phyloP scores from a whole-genome alignment of 2,797 vertebrate species.

The Cygnus olor region DNA sequence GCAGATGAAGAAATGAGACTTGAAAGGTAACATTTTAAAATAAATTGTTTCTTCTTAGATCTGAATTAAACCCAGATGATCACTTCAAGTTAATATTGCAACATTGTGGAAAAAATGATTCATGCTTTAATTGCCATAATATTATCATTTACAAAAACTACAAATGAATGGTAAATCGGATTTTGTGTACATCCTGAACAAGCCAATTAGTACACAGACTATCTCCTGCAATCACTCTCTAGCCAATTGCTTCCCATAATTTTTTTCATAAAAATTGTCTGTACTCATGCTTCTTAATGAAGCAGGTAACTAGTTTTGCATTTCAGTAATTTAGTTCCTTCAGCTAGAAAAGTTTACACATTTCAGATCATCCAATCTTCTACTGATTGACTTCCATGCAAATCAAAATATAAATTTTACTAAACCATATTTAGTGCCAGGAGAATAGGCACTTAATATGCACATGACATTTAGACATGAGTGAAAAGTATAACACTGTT shows the following conservation, averaged over 20 bases:
- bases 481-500: background rate
- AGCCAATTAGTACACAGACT: constrained; percentile 66
- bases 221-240: constrained; percentile 67
- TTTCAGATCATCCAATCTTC: constrained; percentile 60
- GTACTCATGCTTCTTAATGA: constrained; percentile 70
- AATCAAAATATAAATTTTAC: constrained; percentile 48
- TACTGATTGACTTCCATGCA: constrained; percentile 55
- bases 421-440: background rate
- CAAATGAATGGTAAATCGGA: constrained; percentile 64
- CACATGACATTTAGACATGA: constrained; percentile 24
- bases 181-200: constrained; percentile 66
- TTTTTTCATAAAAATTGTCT: constrained; percentile 58
- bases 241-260: constrained; percentile 62
- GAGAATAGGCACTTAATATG: constrained; percentile 51
- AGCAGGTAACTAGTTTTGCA: constrained; percentile 66
- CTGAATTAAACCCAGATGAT: constrained; percentile 72
- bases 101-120: constrained; percentile 67
- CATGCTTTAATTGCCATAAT: constrained; percentile 71
- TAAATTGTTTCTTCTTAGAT: constrained; percentile 57
- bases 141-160: constrained; percentile 69
- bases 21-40: constrained; percentile 60
- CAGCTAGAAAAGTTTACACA: constrained; percentile 57
- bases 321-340: constrained; percentile 64
- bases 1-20: constrained; percentile 4
- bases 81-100: constrained; percentile 64